Evolutionary conservation across 2,113 vertebrate species (phyloP).

Genomic region (Corythornis vintsioides): DNA sequence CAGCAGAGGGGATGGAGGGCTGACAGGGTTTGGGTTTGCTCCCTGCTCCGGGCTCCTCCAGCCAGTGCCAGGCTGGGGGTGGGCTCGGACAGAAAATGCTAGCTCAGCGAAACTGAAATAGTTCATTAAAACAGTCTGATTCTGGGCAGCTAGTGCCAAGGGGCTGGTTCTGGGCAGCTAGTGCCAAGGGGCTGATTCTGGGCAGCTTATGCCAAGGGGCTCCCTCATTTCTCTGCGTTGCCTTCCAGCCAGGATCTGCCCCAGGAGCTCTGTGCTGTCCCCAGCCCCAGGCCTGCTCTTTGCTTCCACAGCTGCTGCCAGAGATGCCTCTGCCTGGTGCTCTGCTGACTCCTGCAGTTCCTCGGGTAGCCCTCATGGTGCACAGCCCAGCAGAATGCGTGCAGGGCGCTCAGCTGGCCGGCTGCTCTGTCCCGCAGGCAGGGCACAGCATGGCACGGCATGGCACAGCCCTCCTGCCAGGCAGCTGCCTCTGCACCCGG

Average conservation of each 20-base stretch:
- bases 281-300: neutral
- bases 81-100: neutral
- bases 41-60: neutral
- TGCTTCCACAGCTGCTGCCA: neutral
- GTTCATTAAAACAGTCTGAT: neutral
- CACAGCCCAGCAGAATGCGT: neutral
- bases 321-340: neutral
- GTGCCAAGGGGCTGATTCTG: no score
- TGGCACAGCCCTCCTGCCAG: fast-evolving
- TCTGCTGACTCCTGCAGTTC: neutral
- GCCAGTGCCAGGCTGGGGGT: neutral
- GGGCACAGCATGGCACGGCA: fast-evolving
- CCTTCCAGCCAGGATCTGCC: neutral
- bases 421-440: neutral
- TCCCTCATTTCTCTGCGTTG: fast-evolving
- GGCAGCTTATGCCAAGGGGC: no score
- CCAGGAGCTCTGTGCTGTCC: neutral
- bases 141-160: neutral
- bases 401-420: fast-evolving
- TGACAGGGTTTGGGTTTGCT: neutral
- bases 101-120: neutral
- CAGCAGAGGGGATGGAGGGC: fast-evolving
- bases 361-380: fast-evolving
- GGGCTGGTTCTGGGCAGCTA: no score
- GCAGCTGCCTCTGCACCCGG: neutral